Percentiles rank a stretch among this genome's conserved stretches.
Evolutionary conservation across 2,113 vertebrate species (phyloP).

Genomic region (Apodemus sylvaticus): DNA sequence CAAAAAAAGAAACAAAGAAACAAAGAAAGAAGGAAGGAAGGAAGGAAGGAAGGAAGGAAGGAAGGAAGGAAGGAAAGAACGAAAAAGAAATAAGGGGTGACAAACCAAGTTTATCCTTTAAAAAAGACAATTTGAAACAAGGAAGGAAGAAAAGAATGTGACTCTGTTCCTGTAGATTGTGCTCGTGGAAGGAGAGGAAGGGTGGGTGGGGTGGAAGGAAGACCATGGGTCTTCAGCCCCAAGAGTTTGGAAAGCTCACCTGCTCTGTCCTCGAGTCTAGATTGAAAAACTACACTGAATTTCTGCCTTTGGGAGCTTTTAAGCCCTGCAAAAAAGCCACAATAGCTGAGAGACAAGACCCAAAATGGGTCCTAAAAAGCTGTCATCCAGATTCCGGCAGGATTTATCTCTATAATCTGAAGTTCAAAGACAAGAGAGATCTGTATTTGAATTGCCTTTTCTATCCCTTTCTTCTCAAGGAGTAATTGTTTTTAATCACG

Average conservation of each 20-base stretch:
- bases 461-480: not conserved
- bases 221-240: not conserved
- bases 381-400: not conserved
- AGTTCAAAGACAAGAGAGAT: not conserved
- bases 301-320: not conserved
- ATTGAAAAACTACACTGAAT: not conserved
- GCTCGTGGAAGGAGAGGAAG: not conserved
- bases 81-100: too few relatives aligned
- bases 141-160: not conserved
- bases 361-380: not conserved
- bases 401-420: not conserved
- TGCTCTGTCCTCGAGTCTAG: not conserved
- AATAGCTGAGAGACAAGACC: not conserved
- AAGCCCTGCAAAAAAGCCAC: not conserved
- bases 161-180: not conserved
- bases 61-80: too few relatives aligned
- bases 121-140: not conserved
- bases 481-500: not conserved
- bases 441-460: not conserved
- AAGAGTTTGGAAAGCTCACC: not conserved
- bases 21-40: fast-evolving
- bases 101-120: too few relatives aligned
- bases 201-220: not conserved
- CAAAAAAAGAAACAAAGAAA: not conserved
- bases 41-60: too few relatives aligned